Evolutionary conservation across 1,140 invertebrate genomes (phyloP).

Genomic region (Drosophila nannoptera): DNA sequence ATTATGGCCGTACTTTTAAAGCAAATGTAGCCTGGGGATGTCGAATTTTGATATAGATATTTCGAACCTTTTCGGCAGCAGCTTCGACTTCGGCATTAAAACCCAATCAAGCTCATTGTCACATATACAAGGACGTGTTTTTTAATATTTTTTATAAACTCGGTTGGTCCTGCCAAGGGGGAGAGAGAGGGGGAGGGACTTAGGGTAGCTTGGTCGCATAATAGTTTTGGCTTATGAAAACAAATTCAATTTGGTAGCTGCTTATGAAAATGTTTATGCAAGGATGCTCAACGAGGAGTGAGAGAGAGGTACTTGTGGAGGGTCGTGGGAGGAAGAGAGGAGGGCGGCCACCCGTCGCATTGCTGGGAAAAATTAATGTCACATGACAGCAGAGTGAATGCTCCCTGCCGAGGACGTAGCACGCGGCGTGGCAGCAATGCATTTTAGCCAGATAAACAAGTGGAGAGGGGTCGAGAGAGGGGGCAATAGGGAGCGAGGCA

Average conservation of each 20-base stretch:
- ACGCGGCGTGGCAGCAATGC: conserved; percentile 28
- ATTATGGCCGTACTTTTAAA: not conserved
- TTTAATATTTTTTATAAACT: conserved; percentile 58
- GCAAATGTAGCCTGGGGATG: not conserved
- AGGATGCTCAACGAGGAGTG: conserved; percentile 55
- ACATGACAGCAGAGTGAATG: conserved; percentile 42
- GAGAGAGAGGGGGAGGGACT: conserved; percentile 3
- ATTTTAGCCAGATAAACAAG: conserved; percentile 52
- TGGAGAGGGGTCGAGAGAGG: not conserved
- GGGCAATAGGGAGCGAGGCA: too few species aligned
- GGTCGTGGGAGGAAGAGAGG: not conserved
- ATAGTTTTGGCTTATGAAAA: conserved; percentile 77
- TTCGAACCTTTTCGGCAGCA: not conserved
- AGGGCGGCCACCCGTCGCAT: not conserved
- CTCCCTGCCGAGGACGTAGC: conserved; percentile 8
- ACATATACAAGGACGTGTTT: conserved; percentile 33
- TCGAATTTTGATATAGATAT: not conserved
- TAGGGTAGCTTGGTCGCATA: conserved; percentile 52
- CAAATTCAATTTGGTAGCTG: conserved; percentile 76
- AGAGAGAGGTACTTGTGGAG: not conserved
- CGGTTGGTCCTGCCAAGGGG: conserved; percentile 12
- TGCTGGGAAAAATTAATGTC: conserved; percentile 64
- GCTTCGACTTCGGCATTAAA: conserved; percentile 57
- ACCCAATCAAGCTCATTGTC: conserved; percentile 74
- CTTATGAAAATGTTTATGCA: conserved; percentile 77